Evolutionary conservation across 2,888 invertebrate species (phyloP).

Genomic region (Campoletis raptor): DNA sequence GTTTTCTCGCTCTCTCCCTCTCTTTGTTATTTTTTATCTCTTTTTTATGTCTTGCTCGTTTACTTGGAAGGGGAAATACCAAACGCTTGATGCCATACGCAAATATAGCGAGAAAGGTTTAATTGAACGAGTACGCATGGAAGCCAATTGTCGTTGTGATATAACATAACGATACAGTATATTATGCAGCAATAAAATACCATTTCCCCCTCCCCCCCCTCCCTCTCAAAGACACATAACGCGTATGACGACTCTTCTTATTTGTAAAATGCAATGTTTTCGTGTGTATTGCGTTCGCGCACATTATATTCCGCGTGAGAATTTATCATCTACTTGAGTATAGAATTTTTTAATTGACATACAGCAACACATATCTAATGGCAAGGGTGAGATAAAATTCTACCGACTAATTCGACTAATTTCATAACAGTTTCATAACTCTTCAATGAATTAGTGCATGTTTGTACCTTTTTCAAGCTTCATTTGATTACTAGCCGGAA

Average conservation of each 20-base stretch:
- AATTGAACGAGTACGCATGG: slow-evolving; percentile 67
- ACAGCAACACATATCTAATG: background rate
- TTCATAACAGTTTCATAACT: background rate
- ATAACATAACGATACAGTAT: slow-evolving; percentile 60
- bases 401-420: background rate
- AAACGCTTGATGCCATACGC: slow-evolving; percentile 70
- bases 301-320: slow-evolving; percentile 8
- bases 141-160: slow-evolving; percentile 66
- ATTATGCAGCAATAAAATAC: slow-evolving; percentile 67
- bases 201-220: background rate
- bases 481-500: background rate
- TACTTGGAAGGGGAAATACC: slow-evolving; percentile 52
- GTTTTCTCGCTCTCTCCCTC: slow-evolving; percentile 34
- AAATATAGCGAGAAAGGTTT: slow-evolving; percentile 69
- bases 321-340: background rate
- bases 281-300: background rate
- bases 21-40: slow-evolving; percentile 31
- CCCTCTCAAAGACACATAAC: background rate
- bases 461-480: background rate
- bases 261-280: slow-evolving; percentile 24
- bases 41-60: slow-evolving; percentile 28
- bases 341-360: background rate
- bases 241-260: slow-evolving; percentile 3
- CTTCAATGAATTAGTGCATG: background rate
- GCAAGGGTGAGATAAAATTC: background rate